Evolutionary conservation across 1,140 invertebrate species (phyloP), one percentile per base, ranked within the genome.

Genomic region (Drosophila hydei): DNA sequence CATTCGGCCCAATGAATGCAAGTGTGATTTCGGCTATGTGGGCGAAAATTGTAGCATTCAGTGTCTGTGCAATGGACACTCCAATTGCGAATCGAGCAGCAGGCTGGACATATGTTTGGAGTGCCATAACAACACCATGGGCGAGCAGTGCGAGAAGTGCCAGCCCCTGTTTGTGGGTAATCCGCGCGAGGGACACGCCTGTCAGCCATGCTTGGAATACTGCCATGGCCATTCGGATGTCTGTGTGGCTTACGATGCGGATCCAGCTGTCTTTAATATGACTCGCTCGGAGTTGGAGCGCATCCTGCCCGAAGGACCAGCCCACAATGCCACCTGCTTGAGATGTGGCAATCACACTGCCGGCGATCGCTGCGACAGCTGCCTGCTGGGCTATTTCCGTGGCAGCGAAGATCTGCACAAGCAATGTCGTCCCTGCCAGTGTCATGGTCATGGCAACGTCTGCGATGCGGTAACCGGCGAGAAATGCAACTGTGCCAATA

Each of bases 1-100:
- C 90, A 92, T 97, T 3, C 94, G 95, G 77, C 98, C 98, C 23
- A 94, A 98, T 87, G 93, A 94, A 11, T 99, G 98, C 89, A 92
- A 94, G 40, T 99, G 98, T 92, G 95, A 98, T 92, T 99, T 99
- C 92, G 97, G 98, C 45, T 99, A 97, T 91, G 97, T 99, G 19
- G 98, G 98, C 48, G 94, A 95, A 59, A 98, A 98, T 92, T 99
- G 98, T 91, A 97, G 96, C 55, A 97, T 96, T 45, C 96, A 97
- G 90, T 99, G 98, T 90, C 94, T 97, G 85, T 99, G 98, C 91
- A 98, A 99, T 91, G 97, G 97, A 0, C 97, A 99, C 92, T 96
- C 97, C 58, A 94, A 98, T 81, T 99, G 98, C 92, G 95, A 94
- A 72, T 97, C 97, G 11, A 96, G 96, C 4, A 95, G 97, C 84